A percentile compares a stretch with the other conserved stretches of the same genome.
phyloP scores from a whole-genome alignment of 2,797 vertebrate species.

The Myotis vivesi region DNA sequence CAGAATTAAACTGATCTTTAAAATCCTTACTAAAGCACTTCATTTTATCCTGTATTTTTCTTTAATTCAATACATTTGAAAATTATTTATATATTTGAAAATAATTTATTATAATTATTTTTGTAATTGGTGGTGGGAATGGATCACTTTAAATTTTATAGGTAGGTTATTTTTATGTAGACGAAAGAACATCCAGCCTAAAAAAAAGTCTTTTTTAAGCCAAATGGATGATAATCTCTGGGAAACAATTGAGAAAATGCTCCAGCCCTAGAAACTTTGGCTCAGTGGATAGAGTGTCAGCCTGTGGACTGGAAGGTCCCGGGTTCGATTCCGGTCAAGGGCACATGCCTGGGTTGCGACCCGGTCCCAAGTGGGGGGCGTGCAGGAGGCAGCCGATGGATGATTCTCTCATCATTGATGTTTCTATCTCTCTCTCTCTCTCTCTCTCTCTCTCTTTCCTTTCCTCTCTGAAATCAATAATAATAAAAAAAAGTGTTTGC shows the following conservation, averaged over 20 bases:
- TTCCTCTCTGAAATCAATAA: too few species aligned
- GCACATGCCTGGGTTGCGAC: too few species aligned
- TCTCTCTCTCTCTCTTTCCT: too few species aligned
- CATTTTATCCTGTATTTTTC: conserved; percentile 19
- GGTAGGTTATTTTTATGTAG: neutral
- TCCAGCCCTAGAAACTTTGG: too few species aligned
- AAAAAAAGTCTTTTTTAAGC: neutral
- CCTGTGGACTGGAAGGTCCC: too few species aligned
- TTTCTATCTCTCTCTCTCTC: too few species aligned
- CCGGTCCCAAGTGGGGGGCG: too few species aligned
- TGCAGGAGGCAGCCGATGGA: too few species aligned
- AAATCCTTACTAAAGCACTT: neutral
- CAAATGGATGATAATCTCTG: neutral
- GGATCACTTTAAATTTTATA: neutral
- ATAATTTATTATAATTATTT: conserved; percentile 38
- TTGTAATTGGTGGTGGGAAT: neutral
- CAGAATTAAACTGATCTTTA: neutral
- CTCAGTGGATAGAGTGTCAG: too few species aligned
- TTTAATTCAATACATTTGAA: conserved; percentile 11
- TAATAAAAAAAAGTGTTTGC: too few species aligned
- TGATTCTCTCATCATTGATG: too few species aligned
- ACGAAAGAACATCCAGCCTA: neutral
- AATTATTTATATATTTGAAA: conserved; percentile 14
- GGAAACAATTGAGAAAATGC: neutral
- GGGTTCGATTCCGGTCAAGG: too few species aligned